Evolutionary conservation across 2,888 invertebrate species (phyloP).

Genomic region (Lycophotia porphyrea): DNA sequence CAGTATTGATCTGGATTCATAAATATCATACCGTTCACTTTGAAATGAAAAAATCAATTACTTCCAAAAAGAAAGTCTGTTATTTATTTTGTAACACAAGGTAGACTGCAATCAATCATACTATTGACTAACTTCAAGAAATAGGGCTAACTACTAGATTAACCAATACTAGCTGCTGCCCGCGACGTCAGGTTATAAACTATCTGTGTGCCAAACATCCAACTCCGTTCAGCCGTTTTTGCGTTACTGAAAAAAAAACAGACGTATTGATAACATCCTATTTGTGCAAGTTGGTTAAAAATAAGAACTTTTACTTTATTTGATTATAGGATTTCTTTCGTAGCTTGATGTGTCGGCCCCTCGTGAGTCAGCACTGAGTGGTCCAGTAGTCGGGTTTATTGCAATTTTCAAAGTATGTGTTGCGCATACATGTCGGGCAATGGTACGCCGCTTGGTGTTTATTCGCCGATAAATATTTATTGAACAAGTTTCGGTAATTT

Average conservation of each 20-base stretch:
- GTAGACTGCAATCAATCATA: not conserved
- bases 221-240: not conserved
- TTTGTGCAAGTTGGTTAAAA: not conserved
- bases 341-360: constrained; percentile 18
- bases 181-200: not conserved
- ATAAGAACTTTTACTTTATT: not conserved
- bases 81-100: not conserved
- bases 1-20: not conserved
- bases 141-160: not conserved
- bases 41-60: not conserved
- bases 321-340: constrained; percentile 14
- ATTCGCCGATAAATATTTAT: constrained; percentile 31
- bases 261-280: not conserved
- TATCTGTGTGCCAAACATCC: not conserved
- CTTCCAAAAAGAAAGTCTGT: not conserved
- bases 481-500: constrained; percentile 6
- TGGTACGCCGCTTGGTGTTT: constrained; percentile 19
- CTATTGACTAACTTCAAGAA: not conserved
- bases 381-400: constrained; percentile 49
- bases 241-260: not conserved
- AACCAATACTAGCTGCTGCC: not conserved
- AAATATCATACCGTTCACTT: not conserved
- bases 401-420: constrained; percentile 56
- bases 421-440: constrained; percentile 29
- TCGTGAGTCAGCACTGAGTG: constrained; percentile 38